Evolutionary conservation across 2,888 invertebrate species (phyloP).

Genomic region (Tricholauxania praeusta): DNA sequence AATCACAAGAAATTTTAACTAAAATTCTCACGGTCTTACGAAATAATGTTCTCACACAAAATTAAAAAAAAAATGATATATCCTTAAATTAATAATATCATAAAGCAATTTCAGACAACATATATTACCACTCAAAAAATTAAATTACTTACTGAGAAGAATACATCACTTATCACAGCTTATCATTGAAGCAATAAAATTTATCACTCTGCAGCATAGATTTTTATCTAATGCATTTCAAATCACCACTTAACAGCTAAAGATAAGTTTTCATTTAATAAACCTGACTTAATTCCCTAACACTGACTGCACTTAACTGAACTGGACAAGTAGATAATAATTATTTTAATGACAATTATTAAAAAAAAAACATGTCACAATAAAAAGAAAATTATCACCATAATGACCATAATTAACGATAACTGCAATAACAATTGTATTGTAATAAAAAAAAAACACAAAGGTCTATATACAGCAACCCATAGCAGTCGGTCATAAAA

Average conservation of each 20-base stretch:
- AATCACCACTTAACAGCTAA: slow-evolving; percentile 27
- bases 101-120: no score
- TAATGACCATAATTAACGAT: slow-evolving; percentile 61
- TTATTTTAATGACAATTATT: slow-evolving; percentile 62
- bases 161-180: no score
- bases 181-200: no score
- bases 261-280: slow-evolving; percentile 62
- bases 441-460: slow-evolving; percentile 40
- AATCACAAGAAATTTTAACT: no score
- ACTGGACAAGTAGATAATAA: slow-evolving; percentile 48
- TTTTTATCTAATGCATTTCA: no score
- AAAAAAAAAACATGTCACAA: slow-evolving; percentile 51
- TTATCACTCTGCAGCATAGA: no score
- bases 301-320: slow-evolving; percentile 49
- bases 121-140: no score
- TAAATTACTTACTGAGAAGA: no score
- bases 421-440: slow-evolving; percentile 50
- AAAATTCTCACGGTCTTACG: no score
- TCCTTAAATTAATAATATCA: no score
- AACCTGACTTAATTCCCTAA: slow-evolving; percentile 44
- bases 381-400: slow-evolving; percentile 57
- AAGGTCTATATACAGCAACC: slow-evolving; percentile 41
- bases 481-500: slow-evolving; percentile 11
- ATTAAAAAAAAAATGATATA: no score
- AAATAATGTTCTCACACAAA: no score